These are phyloP conservation scores for Nemapogon koenigi DNA, from an alignment of 2,888 invertebrate species.

Conservation along the genomic window DNA sequence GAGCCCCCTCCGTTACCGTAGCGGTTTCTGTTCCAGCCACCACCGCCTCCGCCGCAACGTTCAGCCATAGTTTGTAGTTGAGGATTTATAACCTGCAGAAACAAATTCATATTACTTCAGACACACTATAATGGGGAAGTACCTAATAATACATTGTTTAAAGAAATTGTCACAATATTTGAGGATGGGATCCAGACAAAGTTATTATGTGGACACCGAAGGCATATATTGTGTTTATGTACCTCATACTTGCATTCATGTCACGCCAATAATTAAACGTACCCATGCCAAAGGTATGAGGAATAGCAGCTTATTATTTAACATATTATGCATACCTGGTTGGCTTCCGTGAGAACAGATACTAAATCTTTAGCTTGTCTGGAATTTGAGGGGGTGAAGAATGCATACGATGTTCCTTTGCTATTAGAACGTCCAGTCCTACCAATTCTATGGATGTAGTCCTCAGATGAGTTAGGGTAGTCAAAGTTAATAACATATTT, in stretches of 20 bases:
- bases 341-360: conserved; percentile 88
- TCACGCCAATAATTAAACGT: conserved; percentile 66
- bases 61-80: conserved; percentile 82
- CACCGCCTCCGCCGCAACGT: conserved; percentile 68
- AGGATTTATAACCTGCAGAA: conserved; percentile 77
- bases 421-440: conserved; percentile 88
- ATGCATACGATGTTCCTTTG: conserved; percentile 93
- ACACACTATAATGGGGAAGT: neutral
- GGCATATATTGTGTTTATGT: conserved; percentile 69
- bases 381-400: conserved; percentile 89
- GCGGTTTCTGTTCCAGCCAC: conserved; percentile 62
- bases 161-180: conserved; percentile 69
- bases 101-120: conserved; percentile 9
- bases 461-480: conserved; percentile 94
- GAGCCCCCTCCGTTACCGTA: conserved; percentile 55
- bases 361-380: conserved; percentile 90
- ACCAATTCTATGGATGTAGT: conserved; percentile 95
- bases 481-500: conserved; percentile 97
- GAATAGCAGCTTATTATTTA: conserved; percentile 23
- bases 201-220: conserved; percentile 78
- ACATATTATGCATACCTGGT: conserved; percentile 67
- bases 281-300: conserved; percentile 82
- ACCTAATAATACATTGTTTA: conserved; percentile 1
- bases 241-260: conserved; percentile 81
- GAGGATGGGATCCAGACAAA: conserved; percentile 81